These are phyloP conservation scores for Neomonachus schauinslandi DNA, from an alignment of 2,113 vertebrate species.

Conservation along the genomic window DNA sequence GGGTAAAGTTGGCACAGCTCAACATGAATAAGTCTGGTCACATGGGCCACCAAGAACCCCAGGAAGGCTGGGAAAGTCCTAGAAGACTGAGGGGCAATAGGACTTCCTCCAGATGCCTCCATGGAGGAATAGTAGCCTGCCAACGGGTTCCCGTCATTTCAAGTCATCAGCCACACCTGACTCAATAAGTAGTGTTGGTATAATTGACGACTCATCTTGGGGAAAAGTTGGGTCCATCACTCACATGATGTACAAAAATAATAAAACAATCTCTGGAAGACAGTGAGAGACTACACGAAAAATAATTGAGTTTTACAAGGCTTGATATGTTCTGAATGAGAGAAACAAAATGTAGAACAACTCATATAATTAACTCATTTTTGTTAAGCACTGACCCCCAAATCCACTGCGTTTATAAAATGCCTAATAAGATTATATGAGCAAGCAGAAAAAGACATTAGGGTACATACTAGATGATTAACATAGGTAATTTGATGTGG, in stretches of 20 bases:
- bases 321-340: neutral
- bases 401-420: neutral
- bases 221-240: neutral
- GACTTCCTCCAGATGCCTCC: neutral
- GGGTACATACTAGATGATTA: neutral
- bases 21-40: neutral
- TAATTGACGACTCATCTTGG: neutral
- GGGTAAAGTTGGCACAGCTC: neutral
- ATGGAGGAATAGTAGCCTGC: neutral
- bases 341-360: conserved; percentile 4
- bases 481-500: neutral
- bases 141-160: neutral
- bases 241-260: neutral
- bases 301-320: neutral
- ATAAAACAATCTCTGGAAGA: neutral
- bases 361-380: neutral
- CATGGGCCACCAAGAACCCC: neutral
- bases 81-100: neutral
- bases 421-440: neutral
- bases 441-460: neutral
- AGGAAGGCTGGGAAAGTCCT: neutral
- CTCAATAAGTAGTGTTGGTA: neutral
- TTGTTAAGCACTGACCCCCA: neutral
- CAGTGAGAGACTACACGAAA: neutral
- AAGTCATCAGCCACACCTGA: neutral